A percentile compares a stretch with the other conserved stretches of the same genome.
Evolutionary conservation across 2,888 invertebrate genomes (phyloP).

Genomic region (Amphipoea lucens): DNA sequence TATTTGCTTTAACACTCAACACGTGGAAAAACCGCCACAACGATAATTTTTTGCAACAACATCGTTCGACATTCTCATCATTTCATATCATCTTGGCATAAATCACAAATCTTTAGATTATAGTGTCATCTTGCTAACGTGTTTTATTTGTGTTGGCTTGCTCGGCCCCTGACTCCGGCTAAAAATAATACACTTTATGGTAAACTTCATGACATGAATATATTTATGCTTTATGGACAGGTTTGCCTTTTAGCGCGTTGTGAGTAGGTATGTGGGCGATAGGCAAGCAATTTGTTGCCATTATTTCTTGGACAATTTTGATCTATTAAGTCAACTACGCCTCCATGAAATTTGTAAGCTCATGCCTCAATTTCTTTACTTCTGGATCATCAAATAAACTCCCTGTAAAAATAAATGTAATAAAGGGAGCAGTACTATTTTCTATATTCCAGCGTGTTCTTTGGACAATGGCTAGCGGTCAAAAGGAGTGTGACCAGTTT

Average conservation of each 20-base stretch:
- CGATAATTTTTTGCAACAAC: slow-evolving; percentile 53
- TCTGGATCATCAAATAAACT: background rate
- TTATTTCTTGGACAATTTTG: slow-evolving; percentile 38
- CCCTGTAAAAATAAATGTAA: background rate
- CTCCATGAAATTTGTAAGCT: slow-evolving; percentile 35
- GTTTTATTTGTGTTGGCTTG: slow-evolving; percentile 46
- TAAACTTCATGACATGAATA: slow-evolving; percentile 49
- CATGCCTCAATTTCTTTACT: background rate
- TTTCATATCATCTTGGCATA: slow-evolving; percentile 10
- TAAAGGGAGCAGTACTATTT: background rate
- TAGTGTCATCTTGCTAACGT: slow-evolving; percentile 51
- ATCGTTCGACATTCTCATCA: slow-evolving; percentile 26
- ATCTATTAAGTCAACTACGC: slow-evolving; percentile 48
- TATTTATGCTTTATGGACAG: slow-evolving; percentile 41
- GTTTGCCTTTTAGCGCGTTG: slow-evolving; percentile 44
- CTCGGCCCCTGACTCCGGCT: slow-evolving; percentile 40
- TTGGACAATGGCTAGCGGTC: background rate
- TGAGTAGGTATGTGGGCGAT: slow-evolving; percentile 47
- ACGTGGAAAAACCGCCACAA: slow-evolving; percentile 37
- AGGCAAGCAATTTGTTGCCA: slow-evolving; percentile 37
- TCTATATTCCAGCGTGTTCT: slow-evolving; percentile 4
- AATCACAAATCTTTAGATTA: slow-evolving; percentile 48
- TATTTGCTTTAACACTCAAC: slow-evolving; percentile 22
- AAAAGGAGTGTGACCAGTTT: background rate
- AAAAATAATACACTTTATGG: slow-evolving; percentile 47